These are phyloP conservation scores for Vidua chalybeata DNA, from an alignment of 2,113 vertebrate species.

Conservation along the genomic window DNA sequence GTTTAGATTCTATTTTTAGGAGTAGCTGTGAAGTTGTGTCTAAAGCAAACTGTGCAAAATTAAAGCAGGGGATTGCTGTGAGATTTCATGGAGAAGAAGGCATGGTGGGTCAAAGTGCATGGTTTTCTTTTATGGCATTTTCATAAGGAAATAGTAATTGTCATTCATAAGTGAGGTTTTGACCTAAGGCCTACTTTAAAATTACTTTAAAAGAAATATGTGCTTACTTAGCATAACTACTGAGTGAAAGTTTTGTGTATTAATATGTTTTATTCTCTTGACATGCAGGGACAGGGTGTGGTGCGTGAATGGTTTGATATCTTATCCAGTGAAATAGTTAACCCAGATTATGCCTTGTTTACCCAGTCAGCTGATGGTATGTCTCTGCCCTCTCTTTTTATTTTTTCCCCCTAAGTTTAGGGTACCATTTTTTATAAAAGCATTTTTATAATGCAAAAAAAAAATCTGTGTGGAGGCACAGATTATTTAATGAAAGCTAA, in stretches of 20 bases:
- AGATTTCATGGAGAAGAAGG: slow-evolving; percentile 98
- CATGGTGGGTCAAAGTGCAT: slow-evolving; percentile 83
- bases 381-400: slow-evolving; percentile 20
- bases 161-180: neutral
- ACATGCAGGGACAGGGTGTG: slow-evolving; percentile 91
- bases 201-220: neutral
- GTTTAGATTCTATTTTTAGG: slow-evolving; percentile 96
- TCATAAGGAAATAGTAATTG: neutral
- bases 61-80: slow-evolving; percentile 97
- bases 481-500: neutral
- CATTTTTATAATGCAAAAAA: neutral
- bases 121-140: neutral
- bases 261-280: slow-evolving; percentile 49
- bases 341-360: slow-evolving; percentile 96
- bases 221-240: neutral
- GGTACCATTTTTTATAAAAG: neutral
- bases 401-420: neutral
- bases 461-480: neutral
- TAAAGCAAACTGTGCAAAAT: slow-evolving; percentile 94
- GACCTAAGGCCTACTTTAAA: neutral
- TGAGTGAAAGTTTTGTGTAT: slow-evolving; percentile 4
- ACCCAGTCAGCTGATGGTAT: slow-evolving; percentile 98
- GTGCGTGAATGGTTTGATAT: slow-evolving; percentile 99
- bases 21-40: slow-evolving; percentile 99
- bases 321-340: slow-evolving; percentile 97